These are phyloP conservation scores for Dendrophyllia cribrosa DNA, from an alignment of 64 coral and sea anemone species.

Conservation along the genomic window DNA sequence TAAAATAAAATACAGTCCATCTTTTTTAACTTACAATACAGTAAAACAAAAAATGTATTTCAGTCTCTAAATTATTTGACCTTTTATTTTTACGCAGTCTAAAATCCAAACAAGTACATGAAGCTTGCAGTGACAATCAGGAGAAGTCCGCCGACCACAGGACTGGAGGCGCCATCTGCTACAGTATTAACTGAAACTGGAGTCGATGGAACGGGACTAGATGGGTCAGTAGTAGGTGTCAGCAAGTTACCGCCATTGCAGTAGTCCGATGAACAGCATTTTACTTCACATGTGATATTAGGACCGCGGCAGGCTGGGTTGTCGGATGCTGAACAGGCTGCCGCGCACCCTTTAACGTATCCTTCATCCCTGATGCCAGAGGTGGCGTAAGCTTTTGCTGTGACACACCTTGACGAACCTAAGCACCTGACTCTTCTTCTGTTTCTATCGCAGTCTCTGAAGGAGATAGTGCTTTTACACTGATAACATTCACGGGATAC, in stretches of 20 bases:
- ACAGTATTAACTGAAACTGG: no score
- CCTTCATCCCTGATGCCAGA: background rate
- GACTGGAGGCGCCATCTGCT: no score
- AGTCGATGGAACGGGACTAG: no score
- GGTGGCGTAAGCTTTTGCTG: background rate
- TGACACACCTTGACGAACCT: background rate
- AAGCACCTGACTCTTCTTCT: background rate
- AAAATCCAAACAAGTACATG: no score
- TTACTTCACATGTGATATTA: background rate
- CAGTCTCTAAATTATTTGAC: no score
- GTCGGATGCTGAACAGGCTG: background rate
- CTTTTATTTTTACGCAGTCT: no score
- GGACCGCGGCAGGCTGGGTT: background rate
- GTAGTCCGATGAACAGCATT: background rate
- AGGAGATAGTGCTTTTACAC: background rate
- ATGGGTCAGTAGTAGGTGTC: no score
- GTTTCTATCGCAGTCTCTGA: background rate
- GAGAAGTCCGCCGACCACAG: no score
- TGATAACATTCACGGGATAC: constrained; percentile 1
- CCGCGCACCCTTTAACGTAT: background rate
- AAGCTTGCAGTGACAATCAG: no score
- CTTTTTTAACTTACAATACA: no score
- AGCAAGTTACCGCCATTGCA: background rate
- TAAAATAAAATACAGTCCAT: no score
- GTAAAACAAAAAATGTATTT: no score